A percentile compares a stretch with the other conserved stretches of the same genome.
Conservation (phyloP, 1,140 invertebrate genomes). For the Teleogryllus occipitalis region DNA sequence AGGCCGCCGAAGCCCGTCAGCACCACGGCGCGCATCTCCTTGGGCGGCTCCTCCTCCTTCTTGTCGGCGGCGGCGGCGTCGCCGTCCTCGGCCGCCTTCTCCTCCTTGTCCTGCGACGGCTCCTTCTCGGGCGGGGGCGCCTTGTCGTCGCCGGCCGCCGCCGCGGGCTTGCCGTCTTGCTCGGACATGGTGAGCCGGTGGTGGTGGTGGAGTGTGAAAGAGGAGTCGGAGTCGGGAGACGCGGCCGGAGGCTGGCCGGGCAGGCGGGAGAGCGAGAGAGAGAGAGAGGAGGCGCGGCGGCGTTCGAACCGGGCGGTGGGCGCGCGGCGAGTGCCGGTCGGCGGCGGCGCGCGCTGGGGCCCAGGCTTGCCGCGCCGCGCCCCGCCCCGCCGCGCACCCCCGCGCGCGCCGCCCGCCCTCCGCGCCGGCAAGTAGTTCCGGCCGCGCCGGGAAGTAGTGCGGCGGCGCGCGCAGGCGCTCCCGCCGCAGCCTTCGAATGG, state of each 20-base stretch:
- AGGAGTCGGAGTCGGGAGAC: no score
- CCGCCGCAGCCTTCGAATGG: not conserved
- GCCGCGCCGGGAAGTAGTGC: not conserved
- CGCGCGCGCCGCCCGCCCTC: no score
- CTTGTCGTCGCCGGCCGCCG: conserved; percentile 18
- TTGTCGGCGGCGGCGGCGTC: conserved; percentile 40
- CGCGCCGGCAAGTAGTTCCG: not conserved
- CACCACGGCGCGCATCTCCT: conserved; percentile 76
- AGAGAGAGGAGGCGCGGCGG: no score
- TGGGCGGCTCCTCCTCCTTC: conserved; percentile 49
- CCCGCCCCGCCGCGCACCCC: no score
- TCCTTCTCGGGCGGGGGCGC: conserved; percentile 27
- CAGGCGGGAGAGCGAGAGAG: no score
- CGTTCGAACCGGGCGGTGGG: not conserved
- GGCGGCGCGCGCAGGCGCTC: no score
- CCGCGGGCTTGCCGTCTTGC: not conserved
- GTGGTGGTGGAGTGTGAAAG: no score
- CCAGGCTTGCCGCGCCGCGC: not conserved
- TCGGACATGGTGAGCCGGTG: no score
- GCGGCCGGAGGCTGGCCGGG: no score
- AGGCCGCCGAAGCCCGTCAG: conserved; percentile 75
- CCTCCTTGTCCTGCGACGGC: conserved; percentile 28
- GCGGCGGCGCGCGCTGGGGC: no score
- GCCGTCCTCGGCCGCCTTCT: conserved; percentile 37
- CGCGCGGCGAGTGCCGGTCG: not conserved